phyloP scores from a whole-genome alignment of 2,797 vertebrate species.

The Pangasius djambal region DNA sequence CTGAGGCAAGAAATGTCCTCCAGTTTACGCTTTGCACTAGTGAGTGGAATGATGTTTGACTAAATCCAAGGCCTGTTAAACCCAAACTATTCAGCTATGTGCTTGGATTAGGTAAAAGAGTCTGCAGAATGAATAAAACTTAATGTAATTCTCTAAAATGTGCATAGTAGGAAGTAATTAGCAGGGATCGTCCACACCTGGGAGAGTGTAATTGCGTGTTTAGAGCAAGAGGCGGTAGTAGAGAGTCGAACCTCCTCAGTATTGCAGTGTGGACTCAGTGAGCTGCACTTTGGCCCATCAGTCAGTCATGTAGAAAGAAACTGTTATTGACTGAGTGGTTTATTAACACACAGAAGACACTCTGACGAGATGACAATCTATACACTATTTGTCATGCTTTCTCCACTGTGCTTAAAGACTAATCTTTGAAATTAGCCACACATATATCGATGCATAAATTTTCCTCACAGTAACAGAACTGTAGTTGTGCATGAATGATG shows the following conservation, averaged over 20 bases:
- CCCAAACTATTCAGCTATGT: background rate
- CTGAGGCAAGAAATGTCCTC: background rate
- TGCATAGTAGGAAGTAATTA: background rate
- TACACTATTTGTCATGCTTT: background rate
- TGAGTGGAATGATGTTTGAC: background rate
- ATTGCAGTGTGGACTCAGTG: background rate
- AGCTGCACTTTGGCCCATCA: constrained; percentile 25
- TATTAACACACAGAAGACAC: constrained; percentile 30
- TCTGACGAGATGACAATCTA: constrained; percentile 7
- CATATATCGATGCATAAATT: background rate
- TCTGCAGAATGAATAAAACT: background rate
- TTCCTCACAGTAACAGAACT: background rate
- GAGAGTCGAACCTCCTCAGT: background rate
- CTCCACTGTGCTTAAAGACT: background rate
- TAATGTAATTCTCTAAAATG: background rate
- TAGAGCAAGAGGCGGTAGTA: constrained; percentile 13
- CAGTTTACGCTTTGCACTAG: background rate
- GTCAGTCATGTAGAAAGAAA: constrained; percentile 18
- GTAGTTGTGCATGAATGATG: background rate
- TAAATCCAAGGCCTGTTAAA: constrained; percentile 10
- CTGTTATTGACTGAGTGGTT: constrained; percentile 7
- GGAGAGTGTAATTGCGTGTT: constrained; percentile 3
- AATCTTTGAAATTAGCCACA: too few species aligned
- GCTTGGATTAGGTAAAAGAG: background rate
- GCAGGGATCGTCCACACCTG: background rate